Base-by-base conservation (phyloP, 1,140 invertebrate species). In the Papilio helenus region DNA sequence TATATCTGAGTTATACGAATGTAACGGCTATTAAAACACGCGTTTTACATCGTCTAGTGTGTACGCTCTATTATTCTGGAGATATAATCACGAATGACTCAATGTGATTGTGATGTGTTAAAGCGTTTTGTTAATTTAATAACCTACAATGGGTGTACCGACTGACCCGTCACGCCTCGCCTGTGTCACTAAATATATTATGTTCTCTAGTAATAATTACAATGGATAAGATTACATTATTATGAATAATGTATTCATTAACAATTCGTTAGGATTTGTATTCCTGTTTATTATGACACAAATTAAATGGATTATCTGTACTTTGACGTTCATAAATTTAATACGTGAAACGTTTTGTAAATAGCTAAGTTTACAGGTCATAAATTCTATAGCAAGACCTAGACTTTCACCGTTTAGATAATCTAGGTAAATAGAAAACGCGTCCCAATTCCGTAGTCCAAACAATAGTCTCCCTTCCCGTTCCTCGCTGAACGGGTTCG, bases 401-500 rank as follows among this genome's bases (percentile, higher is more conserved):
- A 68, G 61, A 68, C 61, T 68, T 68, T 68, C 61, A 68, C 61
- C 23, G 61, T 29, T 68, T 68, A 26, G 20, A 61, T 61, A 29
- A 29, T 68, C 61, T 68, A 68, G 61, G 26, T 68, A 68, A 68
- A 12, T 68, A 68, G 61, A 68, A 68, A 68, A 68, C 26, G 61
- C 12, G 61, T 34, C 61, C 26, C 26, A 68, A 68, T 68, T 68
- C 61, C 61, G 34, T 29, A 29, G 61, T 29, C 14, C 14, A 68
- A 23, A 61, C 26, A 68, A 68, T 29, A 29, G 26, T 68, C 10
- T 23, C 61, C 61, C 12, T 68, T 68, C 61, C 61, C 61, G 61
- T 68, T 68, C 16, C 26, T 68, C 61, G 34, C 34, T 29, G 0
- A 29, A 29, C 61, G 61, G 61, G 26, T 29, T 29, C 34, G 34